Base-by-base conservation (phyloP, 2,888 invertebrate species). In the Apamea monoglypha region DNA sequence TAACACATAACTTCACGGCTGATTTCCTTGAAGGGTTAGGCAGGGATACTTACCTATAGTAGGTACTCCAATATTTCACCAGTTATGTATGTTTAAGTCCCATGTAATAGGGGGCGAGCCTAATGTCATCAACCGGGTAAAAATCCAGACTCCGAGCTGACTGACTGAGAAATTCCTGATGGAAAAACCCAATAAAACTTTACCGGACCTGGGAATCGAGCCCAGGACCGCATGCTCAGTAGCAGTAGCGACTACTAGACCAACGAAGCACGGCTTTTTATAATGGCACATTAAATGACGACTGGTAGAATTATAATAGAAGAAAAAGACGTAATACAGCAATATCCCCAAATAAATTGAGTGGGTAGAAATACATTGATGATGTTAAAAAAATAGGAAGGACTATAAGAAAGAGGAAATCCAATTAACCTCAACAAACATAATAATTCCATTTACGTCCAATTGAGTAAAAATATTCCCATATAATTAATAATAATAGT, bases 401-500 rank as follows among this genome's bases (percentile, higher is more conserved):
- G 10, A 56, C 63, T 36, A 18, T 36, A 53, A 2, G 61, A n/a
- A 63, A 74, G 16, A 67, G 59, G 47, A 74, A 69, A 71, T 12
- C 36, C 69, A 84, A 74, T 74, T 71, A 80, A 68, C 32, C 25
- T 53, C n/a, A 70, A 29, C 64, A 29, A 47, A 72, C 32, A 63
- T 40, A 78, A 73, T 64, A 61, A 47, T 63, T 53, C 63, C n/a
- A 18, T 64, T 74, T 71, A 47, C 69, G 72, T 66, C 47, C 64
- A 73, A 80, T 44, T 72, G 36, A 67, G 75, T n/a, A 73, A 73
- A 73, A 78, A 66, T 81, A 76, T 85, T 53, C 47, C 56, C 50
- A 29, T 66, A 63, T 81, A 84, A 84, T 87, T 82, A 74, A 88
- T 83, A 82, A 84, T 76, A 84, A 77, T 71, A 80, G 76, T 71